phyloP scores from a whole-genome alignment of 1,140 invertebrate species.

The Drosophila gunungcola region DNA sequence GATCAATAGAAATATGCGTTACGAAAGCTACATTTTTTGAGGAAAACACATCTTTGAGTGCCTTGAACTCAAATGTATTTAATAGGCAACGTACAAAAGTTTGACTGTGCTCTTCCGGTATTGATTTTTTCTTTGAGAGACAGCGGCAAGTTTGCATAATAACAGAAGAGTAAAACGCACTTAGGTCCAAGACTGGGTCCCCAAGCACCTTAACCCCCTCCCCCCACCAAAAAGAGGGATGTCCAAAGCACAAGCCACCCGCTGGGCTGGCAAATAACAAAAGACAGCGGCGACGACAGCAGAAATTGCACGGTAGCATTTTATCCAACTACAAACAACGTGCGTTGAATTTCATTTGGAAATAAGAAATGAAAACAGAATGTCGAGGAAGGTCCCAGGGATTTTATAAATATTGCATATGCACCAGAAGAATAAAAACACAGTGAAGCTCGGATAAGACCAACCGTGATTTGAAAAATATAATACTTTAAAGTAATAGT shows the following conservation, averaged over 20 bases:
- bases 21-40: too few species aligned
- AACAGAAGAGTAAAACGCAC: slow-evolving; percentile 9
- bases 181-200: slow-evolving; percentile 4
- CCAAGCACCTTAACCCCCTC: background rate
- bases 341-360: slow-evolving; percentile 77
- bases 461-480: background rate
- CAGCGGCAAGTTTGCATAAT: slow-evolving; percentile 24
- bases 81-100: background rate
- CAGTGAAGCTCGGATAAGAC: slow-evolving; percentile 1
- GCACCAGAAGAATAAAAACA: slow-evolving; percentile 44
- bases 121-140: slow-evolving; percentile 53
- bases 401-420: slow-evolving; percentile 72
- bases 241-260: slow-evolving; percentile 11
- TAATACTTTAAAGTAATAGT: background rate
- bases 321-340: slow-evolving; percentile 42
- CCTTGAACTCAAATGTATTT: background rate
- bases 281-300: slow-evolving; percentile 20
- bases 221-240: slow-evolving; percentile 4
- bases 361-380: slow-evolving; percentile 11
- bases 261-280: slow-evolving; percentile 50
- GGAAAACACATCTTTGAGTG: too few species aligned
- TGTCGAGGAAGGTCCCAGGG: slow-evolving; percentile 12
- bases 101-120: slow-evolving; percentile 23
- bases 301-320: slow-evolving; percentile 50
- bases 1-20: too few species aligned